Percentiles rank a stretch among this genome's conserved stretches.
Conservation (phyloP, 1,140 invertebrate species). For the Drosophila pectinifera region DNA sequence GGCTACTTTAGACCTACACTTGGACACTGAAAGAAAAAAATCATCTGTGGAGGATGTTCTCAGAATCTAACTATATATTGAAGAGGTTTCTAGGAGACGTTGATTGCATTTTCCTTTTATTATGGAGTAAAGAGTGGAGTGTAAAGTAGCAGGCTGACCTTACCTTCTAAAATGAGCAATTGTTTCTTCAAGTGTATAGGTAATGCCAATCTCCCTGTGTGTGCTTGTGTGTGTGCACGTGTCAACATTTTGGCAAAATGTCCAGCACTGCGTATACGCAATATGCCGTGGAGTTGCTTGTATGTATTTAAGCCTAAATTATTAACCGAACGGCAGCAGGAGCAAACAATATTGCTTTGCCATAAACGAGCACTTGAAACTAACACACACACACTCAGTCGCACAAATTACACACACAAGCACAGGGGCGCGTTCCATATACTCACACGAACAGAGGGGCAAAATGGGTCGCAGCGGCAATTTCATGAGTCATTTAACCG, state of each 20-base stretch:
- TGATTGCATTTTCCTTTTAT: neutral
- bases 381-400: slow-evolving; percentile 44
- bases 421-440: neutral
- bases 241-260: slow-evolving; percentile 58
- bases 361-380: slow-evolving; percentile 81
- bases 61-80: fast-evolving
- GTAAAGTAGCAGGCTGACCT: no score
- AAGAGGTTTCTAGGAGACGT: neutral
- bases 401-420: slow-evolving; percentile 19
- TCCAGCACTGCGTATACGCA: slow-evolving; percentile 73
- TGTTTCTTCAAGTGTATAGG: neutral
- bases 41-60: no score
- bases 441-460: slow-evolving; percentile 1
- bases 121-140: no score
- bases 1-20: slow-evolving; percentile 60
- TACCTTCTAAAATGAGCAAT: neutral
- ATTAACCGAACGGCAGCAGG: slow-evolving; percentile 70
- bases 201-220: neutral
- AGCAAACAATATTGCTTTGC: slow-evolving; percentile 79
- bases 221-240: slow-evolving; percentile 27
- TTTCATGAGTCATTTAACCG: slow-evolving; percentile 83
- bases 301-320: slow-evolving; percentile 82
- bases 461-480: slow-evolving; percentile 78
- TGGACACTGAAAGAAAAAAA: neutral
- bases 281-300: slow-evolving; percentile 52